phyloP scores from a whole-genome alignment of 92 coral and sea anemone genomes.

The Siderastrea radians region DNA sequence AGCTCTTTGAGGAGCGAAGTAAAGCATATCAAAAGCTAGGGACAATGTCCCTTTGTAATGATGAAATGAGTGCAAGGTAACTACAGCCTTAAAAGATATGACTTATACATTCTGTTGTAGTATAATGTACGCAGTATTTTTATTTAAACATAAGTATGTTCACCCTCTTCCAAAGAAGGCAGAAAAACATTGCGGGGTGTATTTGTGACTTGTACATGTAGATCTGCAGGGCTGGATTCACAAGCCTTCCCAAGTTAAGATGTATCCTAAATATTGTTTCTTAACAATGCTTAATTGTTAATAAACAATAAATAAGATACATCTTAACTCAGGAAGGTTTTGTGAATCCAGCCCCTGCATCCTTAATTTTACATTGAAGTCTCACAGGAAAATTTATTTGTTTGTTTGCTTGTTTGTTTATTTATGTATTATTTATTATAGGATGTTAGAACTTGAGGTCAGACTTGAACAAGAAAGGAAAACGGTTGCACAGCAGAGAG shows the following conservation, averaged over 20 bases:
- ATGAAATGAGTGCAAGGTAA: conserved; percentile 89
- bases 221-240: too few relatives aligned
- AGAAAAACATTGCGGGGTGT: too few relatives aligned
- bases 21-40: conserved; percentile 93
- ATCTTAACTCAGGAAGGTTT: too few relatives aligned
- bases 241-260: too few relatives aligned
- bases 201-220: too few relatives aligned
- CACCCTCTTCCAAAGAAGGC: background rate
- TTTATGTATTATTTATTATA: background rate
- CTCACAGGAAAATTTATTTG: background rate
- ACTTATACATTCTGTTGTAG: too few relatives aligned
- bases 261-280: too few relatives aligned
- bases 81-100: background rate
- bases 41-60: conserved; percentile 84
- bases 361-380: too few relatives aligned
- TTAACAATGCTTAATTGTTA: too few relatives aligned
- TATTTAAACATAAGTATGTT: background rate
- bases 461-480: conserved; percentile 38
- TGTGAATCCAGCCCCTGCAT: too few relatives aligned
- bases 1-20: conserved; percentile 86
- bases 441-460: conserved; percentile 42
- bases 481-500: conserved; percentile 23
- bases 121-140: too few relatives aligned
- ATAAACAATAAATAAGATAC: too few relatives aligned
- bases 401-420: background rate